These are phyloP conservation scores for Chaetops frenatus DNA, from an alignment of 2,113 vertebrate genomes.

Conservation along the genomic window DNA sequence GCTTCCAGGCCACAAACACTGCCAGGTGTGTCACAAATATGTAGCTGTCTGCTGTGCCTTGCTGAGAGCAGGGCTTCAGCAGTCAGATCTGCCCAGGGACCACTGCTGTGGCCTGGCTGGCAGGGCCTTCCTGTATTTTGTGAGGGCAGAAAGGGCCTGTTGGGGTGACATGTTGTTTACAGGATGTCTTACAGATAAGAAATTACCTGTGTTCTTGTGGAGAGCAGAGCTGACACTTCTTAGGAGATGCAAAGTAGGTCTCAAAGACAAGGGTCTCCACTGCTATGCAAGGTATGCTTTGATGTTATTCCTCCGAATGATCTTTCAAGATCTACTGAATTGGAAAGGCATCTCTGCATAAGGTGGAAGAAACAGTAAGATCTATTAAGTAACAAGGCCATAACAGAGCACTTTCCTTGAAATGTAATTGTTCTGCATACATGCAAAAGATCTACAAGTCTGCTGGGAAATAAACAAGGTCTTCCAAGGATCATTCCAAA, in stretches of 20 bases:
- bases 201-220: neutral
- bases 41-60: neutral
- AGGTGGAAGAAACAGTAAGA: neutral
- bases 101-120: neutral
- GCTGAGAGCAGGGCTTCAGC: neutral
- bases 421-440: neutral
- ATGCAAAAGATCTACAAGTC: neutral
- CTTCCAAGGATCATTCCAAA: neutral
- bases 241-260: neutral
- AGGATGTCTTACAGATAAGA: conserved; percentile 18
- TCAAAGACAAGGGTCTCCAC: conserved; percentile 24
- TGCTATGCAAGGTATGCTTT: conserved; percentile 52
- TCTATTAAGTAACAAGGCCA: neutral
- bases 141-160: neutral
- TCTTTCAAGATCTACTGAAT: conserved; percentile 18
- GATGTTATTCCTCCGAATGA: neutral
- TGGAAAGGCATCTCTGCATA: conserved; percentile 3
- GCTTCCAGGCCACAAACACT: neutral
- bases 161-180: neutral
- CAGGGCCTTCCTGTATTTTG: neutral
- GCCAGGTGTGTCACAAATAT: fast-evolving
- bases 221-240: conserved; percentile 5
- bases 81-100: neutral
- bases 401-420: neutral
- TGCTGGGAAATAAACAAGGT: neutral